These are phyloP conservation scores for Struthidea cinerea DNA, from an alignment of 2,113 vertebrate species.

Conservation along the genomic window DNA sequence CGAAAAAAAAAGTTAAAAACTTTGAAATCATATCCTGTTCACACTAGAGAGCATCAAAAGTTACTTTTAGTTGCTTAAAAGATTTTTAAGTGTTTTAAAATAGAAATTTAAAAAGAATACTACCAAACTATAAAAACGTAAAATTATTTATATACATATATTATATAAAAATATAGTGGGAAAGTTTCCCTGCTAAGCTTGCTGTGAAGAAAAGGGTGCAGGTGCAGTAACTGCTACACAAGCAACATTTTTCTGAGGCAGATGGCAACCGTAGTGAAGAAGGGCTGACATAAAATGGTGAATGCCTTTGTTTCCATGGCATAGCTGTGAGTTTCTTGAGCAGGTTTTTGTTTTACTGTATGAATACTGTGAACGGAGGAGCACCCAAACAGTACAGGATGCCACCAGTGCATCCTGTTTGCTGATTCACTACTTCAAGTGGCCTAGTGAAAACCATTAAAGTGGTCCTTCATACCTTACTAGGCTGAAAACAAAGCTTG, in stretches of 20 bases:
- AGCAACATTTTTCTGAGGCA: slow-evolving; percentile 43
- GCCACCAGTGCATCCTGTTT: background rate
- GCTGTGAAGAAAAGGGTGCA: slow-evolving; percentile 65
- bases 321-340: slow-evolving; percentile 5
- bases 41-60: slow-evolving; percentile 64
- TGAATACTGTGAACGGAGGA: slow-evolving; percentile 72
- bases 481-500: slow-evolving; percentile 55
- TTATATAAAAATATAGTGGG: slow-evolving; percentile 68
- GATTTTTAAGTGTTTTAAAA: slow-evolving; percentile 67
- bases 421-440: slow-evolving; percentile 41
- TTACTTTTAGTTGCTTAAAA: slow-evolving; percentile 70
- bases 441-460: slow-evolving; percentile 32
- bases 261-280: slow-evolving; percentile 30
- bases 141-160: slow-evolving; percentile 71
- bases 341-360: slow-evolving; percentile 45
- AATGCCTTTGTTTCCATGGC: background rate
- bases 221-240: slow-evolving; percentile 59
- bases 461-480: slow-evolving; percentile 20
- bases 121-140: slow-evolving; percentile 70
- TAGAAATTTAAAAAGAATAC: slow-evolving; percentile 70
- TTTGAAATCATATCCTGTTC: slow-evolving; percentile 56
- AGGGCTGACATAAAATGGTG: slow-evolving; percentile 1
- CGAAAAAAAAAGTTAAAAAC: background rate
- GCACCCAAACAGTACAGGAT: background rate
- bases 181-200: slow-evolving; percentile 66